Percentiles rank a stretch among this genome's conserved stretches.
These are phyloP conservation scores for Psilopogon haemacephalus DNA, from an alignment of 2,113 vertebrate species.

Conservation along the genomic window DNA sequence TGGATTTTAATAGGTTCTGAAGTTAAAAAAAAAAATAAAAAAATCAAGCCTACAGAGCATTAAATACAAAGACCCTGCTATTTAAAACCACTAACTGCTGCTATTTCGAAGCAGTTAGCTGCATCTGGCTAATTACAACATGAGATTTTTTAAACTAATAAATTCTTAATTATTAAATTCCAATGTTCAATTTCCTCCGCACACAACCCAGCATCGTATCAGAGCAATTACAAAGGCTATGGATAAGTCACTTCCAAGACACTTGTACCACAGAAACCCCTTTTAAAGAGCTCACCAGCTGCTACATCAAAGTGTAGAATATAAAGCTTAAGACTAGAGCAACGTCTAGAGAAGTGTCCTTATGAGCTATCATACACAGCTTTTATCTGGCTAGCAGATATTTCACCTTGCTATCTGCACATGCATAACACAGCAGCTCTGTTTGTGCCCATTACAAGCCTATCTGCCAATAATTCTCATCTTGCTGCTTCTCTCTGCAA, in stretches of 20 bases:
- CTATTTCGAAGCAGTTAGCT: conserved; percentile 35
- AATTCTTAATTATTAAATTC: conserved; percentile 70
- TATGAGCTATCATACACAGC: background rate
- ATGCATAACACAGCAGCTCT: background rate
- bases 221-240: conserved; percentile 35
- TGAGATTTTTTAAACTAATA: conserved; percentile 68
- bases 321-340: background rate
- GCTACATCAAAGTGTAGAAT: background rate
- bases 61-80: conserved; percentile 54
- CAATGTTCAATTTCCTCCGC: conserved; percentile 42
- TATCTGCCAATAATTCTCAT: conserved; percentile 43
- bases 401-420: conserved; percentile 18
- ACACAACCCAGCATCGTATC: background rate
- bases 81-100: conserved; percentile 71
- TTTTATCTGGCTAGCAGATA: background rate
- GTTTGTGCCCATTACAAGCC: background rate
- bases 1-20: conserved; percentile 28
- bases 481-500: conserved; percentile 52
- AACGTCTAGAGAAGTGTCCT: background rate
- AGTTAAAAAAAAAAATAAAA: conserved; percentile 63
- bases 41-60: conserved; percentile 26
- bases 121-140: conserved; percentile 68
- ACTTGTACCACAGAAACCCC: background rate
- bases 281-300: conserved; percentile 7
- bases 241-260: background rate